phyloP scores from a whole-genome alignment of 92 coral and sea anemone genomes.

The Montipora capitata region DNA sequence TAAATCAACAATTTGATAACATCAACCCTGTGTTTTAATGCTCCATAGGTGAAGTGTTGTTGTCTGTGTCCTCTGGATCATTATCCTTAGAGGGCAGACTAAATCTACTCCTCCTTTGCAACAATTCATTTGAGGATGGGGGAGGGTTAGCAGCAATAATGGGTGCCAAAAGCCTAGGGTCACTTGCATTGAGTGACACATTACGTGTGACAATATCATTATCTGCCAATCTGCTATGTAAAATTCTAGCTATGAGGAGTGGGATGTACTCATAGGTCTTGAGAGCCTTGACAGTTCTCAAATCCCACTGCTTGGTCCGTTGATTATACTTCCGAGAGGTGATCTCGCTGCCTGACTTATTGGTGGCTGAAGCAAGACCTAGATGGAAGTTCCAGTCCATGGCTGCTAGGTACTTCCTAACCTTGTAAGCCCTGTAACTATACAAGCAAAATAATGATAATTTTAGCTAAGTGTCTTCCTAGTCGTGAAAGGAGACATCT shows the following conservation, averaged over 20 bases:
- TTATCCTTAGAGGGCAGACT: not conserved
- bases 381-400: conserved; percentile 13
- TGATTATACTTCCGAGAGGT: conserved; percentile 54
- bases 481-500: too few relatives aligned
- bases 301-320: conserved; percentile 64
- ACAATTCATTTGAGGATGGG: not conserved
- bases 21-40: too few relatives aligned
- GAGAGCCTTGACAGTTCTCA: conserved; percentile 22
- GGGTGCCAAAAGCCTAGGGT: conserved; percentile 30
- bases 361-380: conserved; percentile 3
- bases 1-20: too few relatives aligned
- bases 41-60: too few relatives aligned
- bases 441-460: not conserved
- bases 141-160: conserved; percentile 27
- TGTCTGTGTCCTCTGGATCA: too few relatives aligned
- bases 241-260: conserved; percentile 41
- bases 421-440: conserved; percentile 13
- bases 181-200: conserved; percentile 14
- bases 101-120: not conserved
- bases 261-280: conserved; percentile 67
- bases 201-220: conserved; percentile 12
- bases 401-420: not conserved
- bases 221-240: conserved; percentile 40
- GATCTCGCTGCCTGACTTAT: not conserved
- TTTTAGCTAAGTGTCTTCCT: not conserved